Conservation (phyloP, 2,888 invertebrate species). For the Pandemis corylana region DNA sequence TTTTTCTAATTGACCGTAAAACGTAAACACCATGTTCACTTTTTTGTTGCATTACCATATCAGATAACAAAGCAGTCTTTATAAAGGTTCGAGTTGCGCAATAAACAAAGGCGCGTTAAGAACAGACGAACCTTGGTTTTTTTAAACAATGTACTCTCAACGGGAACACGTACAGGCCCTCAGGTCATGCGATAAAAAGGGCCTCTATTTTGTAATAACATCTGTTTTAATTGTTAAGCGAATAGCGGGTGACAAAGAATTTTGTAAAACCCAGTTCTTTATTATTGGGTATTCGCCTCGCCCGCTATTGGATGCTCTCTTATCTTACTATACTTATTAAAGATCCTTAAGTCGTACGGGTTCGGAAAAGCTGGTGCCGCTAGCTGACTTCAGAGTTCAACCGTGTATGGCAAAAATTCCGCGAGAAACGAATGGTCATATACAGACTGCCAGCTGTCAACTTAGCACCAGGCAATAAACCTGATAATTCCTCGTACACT, state of each 20-base stretch:
- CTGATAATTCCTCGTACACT: too few species aligned
- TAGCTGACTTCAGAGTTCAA: too few species aligned
- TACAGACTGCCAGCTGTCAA: too few species aligned
- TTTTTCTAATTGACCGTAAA: background rate
- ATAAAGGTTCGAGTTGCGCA: constrained; percentile 20
- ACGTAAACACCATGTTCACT: background rate
- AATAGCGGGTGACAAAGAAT: background rate
- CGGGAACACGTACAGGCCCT: constrained; percentile 9
- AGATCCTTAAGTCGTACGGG: too few species aligned
- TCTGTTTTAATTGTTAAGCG: background rate
- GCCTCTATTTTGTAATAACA: constrained; percentile 28
- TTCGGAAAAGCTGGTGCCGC: too few species aligned
- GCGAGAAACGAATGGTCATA: too few species aligned
- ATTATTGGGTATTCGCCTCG: too few species aligned
- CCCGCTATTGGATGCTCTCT: too few species aligned
- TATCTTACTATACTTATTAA: too few species aligned
- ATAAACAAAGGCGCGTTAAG: constrained; percentile 12
- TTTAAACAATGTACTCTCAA: constrained; percentile 9
- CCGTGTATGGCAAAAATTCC: too few species aligned
- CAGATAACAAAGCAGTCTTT: constrained; percentile 27
- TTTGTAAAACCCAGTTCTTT: too few species aligned
- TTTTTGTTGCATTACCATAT: constrained; percentile 18
- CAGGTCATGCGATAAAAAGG: constrained; percentile 11
- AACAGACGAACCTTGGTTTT: constrained; percentile 8
- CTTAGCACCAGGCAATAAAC: too few species aligned